phyloP scores from a whole-genome alignment of 2,888 invertebrate genomes.

The Harpalus rufipes region DNA sequence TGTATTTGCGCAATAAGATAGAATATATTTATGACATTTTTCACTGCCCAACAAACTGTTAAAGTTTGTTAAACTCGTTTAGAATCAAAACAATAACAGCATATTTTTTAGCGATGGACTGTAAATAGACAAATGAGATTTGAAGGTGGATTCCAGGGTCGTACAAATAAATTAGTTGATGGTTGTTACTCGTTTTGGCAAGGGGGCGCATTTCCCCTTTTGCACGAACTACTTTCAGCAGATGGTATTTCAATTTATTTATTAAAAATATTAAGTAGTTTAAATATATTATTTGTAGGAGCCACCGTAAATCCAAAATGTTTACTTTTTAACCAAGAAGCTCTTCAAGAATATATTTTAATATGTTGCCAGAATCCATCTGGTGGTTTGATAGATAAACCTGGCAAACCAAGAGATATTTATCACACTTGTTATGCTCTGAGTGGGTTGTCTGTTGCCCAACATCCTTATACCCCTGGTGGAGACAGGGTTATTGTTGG shows the following conservation, averaged over 20 bases:
- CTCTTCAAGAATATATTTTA: slow-evolving; percentile 96
- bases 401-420: slow-evolving; percentile 93
- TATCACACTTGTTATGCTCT: slow-evolving; percentile 99
- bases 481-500: slow-evolving; percentile 82
- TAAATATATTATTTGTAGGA: slow-evolving; percentile 31
- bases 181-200: slow-evolving; percentile 99
- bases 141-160: slow-evolving; percentile 98
- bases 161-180: slow-evolving; percentile 99
- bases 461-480: slow-evolving; percentile 80
- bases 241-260: slow-evolving; percentile 73
- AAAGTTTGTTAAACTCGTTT: too few species aligned
- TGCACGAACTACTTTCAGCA: slow-evolving; percentile 85
- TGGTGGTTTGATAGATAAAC: slow-evolving; percentile 98
- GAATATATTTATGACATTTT: too few species aligned
- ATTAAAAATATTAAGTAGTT: neutral
- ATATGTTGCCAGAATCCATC: slow-evolving; percentile 92
- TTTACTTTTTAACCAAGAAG: slow-evolving; percentile 90
- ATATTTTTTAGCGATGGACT: slow-evolving; percentile 85
- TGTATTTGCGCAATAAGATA: too few species aligned
- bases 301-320: slow-evolving; percentile 74
- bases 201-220: slow-evolving; percentile 93
- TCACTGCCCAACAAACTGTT: too few species aligned
- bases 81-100: too few species aligned
- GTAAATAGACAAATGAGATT: slow-evolving; percentile 93
- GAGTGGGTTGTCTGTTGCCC: slow-evolving; percentile 96